Conservation (phyloP, 2,113 vertebrate genomes). For the Papio anubis region DNA sequence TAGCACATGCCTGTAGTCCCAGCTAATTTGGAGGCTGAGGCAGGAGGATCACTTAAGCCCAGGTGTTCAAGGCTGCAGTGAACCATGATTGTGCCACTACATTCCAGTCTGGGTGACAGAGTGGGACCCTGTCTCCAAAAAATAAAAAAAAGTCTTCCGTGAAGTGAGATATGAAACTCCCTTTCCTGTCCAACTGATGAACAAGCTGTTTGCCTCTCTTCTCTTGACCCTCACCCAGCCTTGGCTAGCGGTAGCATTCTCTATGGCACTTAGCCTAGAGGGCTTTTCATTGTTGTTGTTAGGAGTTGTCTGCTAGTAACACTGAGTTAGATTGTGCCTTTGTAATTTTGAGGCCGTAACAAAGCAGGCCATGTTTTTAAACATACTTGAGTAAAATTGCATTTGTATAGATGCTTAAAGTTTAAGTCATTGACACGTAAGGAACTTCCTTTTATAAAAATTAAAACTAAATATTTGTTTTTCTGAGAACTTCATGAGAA, state of each 20-base stretch:
- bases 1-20: not conserved
- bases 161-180: not conserved
- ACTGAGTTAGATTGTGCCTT: not conserved
- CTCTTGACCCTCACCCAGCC: rapidly evolving
- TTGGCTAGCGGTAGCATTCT: not conserved
- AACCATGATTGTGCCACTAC: not conserved
- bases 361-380: not conserved
- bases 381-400: not conserved
- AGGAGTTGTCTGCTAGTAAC: not conserved
- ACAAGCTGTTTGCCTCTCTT: rapidly evolving
- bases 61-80: not conserved
- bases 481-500: constrained; percentile 24
- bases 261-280: no score
- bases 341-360: not conserved
- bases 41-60: not conserved
- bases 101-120: not conserved
- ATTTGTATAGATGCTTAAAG: constrained; percentile 31
- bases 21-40: not conserved
- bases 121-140: not conserved
- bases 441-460: not conserved
- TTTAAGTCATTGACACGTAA: not conserved
- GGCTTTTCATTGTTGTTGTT: not conserved
- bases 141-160: not conserved
- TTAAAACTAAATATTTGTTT: not conserved
- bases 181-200: not conserved